Base-by-base conservation (phyloP, 53 echinoderm and acorn worm species). In the Mesocentrotus franciscanus region DNA sequence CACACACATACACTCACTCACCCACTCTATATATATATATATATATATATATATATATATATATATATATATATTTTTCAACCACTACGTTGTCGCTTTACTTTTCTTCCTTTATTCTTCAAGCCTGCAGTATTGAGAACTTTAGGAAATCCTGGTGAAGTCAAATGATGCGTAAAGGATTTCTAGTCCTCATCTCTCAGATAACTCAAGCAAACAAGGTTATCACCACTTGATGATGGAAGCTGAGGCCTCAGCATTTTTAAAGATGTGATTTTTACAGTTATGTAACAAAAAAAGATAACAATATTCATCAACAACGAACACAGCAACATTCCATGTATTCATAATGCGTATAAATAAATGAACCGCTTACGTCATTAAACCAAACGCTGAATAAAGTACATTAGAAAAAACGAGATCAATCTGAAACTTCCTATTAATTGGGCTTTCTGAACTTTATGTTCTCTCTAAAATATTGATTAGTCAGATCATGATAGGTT, bases 181-280 rank as follows among this genome's bases (percentile, higher is more conserved):
- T 81, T 81, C 81, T 81, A 81, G 81, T 81, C 81, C 16, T 13
- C 42, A 9, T 42, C 42, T 33, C 81, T 81, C 42, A 36, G 18
- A 81, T 56, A 74, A 22, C 58, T 75, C 56, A 66, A 75, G 74
- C 74, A 92, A 92, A 56, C 26, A 56, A 74, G 55, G 56, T 92
- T 72, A 92, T 92, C 92, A 92, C 56, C 27, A 71, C 20, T 29
- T 92, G 92, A 71, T 74, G 92, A 92, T 56, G 4, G 74, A 72
- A n/a, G 42, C 13, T 85, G 1, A 7, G 8, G 29, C 74, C 33
- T 81, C 36, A 42, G 12, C 36, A 18, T 36, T 20, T 81, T 81
- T 81, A 81, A 81, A 42, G 42, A 81, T 74, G 29, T 9, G 81
- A 81, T 18, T 81, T 81, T 30, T 74, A 16, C 12, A 30, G 27